Base-by-base conservation (phyloP, 2,888 invertebrate species). In the Anthophora plumipes region DNA sequence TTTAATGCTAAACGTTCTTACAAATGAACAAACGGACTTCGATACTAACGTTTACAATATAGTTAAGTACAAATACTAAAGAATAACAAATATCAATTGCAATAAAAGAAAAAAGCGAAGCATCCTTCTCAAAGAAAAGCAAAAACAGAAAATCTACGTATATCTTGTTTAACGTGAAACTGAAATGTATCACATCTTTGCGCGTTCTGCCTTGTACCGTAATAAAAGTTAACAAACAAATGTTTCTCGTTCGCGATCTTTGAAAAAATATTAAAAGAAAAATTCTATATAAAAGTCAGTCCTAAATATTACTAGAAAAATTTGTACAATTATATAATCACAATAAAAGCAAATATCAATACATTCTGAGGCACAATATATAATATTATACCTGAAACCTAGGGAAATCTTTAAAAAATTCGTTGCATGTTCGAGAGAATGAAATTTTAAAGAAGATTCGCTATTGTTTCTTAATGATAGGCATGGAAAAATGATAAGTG, bases 301-400 rank as follows among this genome's bases (percentile, higher is more conserved):
- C 70, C 69, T 76, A 82, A 69, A 70, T 57, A 64, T 80, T 64
- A 77, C 52, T 77, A 83, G 54, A 74, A 77, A 77, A 74, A 77
- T 83, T 77, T 84, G 77, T 84, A 84, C 80, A 83, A 41, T 74
- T 77, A 63, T 64, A 67, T 68, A 84, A 80, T 84, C 74, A 80
- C 74, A 84, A 75, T 80, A 70, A 67, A 77, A 77, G 70, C 61
- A 80, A 78, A 69, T 66, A 66, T 77, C 55, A 73, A 73, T 77
- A 75, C 71, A 69, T 72, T 63, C 66, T 57, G 64, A 84, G 61
- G 72, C 59, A 73, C 57, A 82, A 82, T 82, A 75, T 75, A 72
- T 82, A 82, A 83, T 83, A 75, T 71, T 82, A 82, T 61, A 76
- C 69, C 55, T 64, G 74, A 77, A 83, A 74, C 20, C 25, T 74